These are phyloP conservation scores for Stenopsyche tienmushanensis DNA, from an alignment of 1,140 invertebrate species.

Conservation along the genomic window DNA sequence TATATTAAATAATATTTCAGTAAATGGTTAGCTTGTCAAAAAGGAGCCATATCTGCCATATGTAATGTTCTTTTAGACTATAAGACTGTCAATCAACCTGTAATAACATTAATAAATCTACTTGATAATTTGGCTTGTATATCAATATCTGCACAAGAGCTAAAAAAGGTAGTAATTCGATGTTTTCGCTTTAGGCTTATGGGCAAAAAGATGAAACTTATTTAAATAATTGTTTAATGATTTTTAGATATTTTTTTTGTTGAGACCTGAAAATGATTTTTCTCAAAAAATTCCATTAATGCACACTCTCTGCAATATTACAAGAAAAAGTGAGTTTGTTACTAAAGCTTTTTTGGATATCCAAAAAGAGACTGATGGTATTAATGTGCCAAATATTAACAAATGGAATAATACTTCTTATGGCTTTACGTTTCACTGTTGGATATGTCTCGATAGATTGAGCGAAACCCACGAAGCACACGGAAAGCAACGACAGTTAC, in stretches of 20 bases:
- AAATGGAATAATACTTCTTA: conserved; percentile 61
- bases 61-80: conserved; percentile 47
- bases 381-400: conserved; percentile 54
- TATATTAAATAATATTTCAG: conserved; percentile 42
- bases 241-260: conserved; percentile 38
- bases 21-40: conserved; percentile 50
- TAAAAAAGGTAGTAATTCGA: conserved; percentile 55
- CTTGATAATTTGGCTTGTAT: conserved; percentile 60
- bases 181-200: conserved; percentile 45
- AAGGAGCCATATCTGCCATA: conserved; percentile 49
- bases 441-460: conserved; percentile 56
- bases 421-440: conserved; percentile 63
- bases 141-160: conserved; percentile 59
- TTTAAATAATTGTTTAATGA: conserved; percentile 9
- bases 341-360: conserved; percentile 55
- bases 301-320: conserved; percentile 38
- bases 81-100: conserved; percentile 44
- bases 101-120: conserved; percentile 57
- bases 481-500: conserved; percentile 50
- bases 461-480: conserved; percentile 39
- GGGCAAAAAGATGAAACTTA: conserved; percentile 14
- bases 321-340: conserved; percentile 42
- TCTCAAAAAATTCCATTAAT: conserved; percentile 35
- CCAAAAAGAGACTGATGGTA: conserved; percentile 55
- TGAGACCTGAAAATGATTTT: conserved; percentile 37